Percentiles rank a stretch among this genome's conserved stretches.
phyloP scores from a whole-genome alignment of 1,140 invertebrate species.

The Macrocentrus cingulum region DNA sequence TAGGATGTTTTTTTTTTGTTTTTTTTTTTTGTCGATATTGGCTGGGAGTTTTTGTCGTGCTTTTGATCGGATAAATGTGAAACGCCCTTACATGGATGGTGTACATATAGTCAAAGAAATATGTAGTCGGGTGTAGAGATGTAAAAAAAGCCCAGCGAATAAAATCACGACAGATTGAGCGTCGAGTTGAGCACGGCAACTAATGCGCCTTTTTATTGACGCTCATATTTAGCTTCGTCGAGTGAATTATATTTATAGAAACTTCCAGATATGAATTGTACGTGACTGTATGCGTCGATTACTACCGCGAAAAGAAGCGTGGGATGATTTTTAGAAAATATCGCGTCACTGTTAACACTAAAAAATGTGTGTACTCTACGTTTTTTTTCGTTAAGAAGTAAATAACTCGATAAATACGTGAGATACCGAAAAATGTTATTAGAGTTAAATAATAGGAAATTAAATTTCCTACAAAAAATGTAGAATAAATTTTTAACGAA shows the following conservation, averaged over 20 bases:
- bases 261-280: conserved; percentile 22
- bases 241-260: conserved; percentile 27
- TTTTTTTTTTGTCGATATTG: too few species aligned
- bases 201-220: conserved; percentile 22
- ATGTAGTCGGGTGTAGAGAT: background rate
- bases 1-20: too few species aligned
- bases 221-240: conserved; percentile 18
- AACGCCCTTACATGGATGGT: background rate
- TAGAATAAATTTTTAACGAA: too few species aligned
- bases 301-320: conserved; percentile 1
- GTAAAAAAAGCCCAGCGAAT: conserved; percentile 16
- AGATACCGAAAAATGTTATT: background rate
- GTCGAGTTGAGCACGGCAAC: conserved; percentile 2
- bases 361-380: too few species aligned
- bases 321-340: conserved; percentile 4
- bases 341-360: conserved; percentile 7
- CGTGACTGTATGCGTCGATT: background rate
- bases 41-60: too few species aligned
- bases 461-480: too few species aligned
- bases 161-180: conserved; percentile 20
- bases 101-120: background rate
- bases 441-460: too few species aligned
- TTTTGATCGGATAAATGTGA: too few species aligned
- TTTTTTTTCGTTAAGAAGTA: too few species aligned
- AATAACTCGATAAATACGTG: background rate